Evolutionary conservation across 1,140 invertebrate genomes (phyloP), one percentile per base, ranked within the genome.

Genomic region (Lepidurus packardi): DNA sequence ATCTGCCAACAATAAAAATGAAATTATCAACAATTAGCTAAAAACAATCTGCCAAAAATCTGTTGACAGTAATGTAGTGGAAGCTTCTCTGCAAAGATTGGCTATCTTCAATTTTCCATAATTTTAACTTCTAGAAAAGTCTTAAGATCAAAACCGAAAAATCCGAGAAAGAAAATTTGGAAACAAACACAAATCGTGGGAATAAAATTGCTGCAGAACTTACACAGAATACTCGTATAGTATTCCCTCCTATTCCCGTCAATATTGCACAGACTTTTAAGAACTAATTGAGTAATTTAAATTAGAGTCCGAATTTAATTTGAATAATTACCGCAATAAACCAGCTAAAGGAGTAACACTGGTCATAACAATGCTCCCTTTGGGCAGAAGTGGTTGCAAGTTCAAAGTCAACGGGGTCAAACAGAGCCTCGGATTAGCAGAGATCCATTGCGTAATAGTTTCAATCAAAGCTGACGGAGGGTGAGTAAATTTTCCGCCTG

Each of bases 261-360:
- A 34, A 2, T 34, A 34, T 34, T 34, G 34, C 34, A 34, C 4
- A 34, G 2, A 4, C 3, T 34, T 34, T 34, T 3, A 34, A 34
- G 34, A 34, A 34, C 34, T 34, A 34, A 34, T 34, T 1, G 25
- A 2, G 2, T 34, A 34, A 34, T 34, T 34, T 34, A 34, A 34
- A 34, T 3, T 34, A 34, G 1, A 34, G 3, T 34, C 8, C 10
- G n/a, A 43, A 77, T 16, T n/a, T 53, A 53, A 77, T 25, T 13
- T 5, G 47, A 53, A 1, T 25, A 79, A 41, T 80, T 81, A 82
- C 82, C 81, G 88, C 77, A 93, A 88, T 5, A 94, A 86, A 1
- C 92, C 93, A 16, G 91, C 90, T 73, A 93, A 88, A 0, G 93
- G 92, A n/a, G 92, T 92, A 1, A 92, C 90, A 1, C 91, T 90